phyloP scores from a whole-genome alignment of 1,140 invertebrate species.

The Ostrea edulis region DNA sequence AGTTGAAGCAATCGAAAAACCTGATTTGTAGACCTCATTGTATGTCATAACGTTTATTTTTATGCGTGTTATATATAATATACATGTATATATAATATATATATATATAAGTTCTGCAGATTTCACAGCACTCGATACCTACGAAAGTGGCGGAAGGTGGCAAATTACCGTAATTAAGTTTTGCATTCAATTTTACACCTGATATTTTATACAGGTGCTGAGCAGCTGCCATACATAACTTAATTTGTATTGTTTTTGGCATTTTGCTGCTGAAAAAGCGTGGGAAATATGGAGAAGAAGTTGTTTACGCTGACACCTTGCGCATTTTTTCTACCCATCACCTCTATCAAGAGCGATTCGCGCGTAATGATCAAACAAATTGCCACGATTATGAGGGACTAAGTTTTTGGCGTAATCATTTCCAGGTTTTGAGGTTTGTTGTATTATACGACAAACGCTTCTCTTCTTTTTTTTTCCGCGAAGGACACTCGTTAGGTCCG shows the following conservation, averaged over 20 bases:
- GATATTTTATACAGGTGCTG: background rate
- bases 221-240: background rate
- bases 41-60: no score
- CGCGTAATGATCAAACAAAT: constrained; percentile 3
- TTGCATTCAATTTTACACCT: constrained; percentile 29
- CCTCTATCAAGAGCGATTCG: background rate
- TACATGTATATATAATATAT: no score
- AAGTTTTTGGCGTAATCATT: background rate
- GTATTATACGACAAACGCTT: background rate
- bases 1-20: no score
- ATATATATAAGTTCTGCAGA: no score
- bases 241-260: background rate
- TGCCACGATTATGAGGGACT: background rate
- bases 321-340: background rate
- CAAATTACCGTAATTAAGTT: constrained; percentile 12
- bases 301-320: background rate
- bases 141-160: background rate
- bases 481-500: background rate
- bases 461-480: background rate
- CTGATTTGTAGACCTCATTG: no score
- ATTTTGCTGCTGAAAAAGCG: constrained; percentile 5
- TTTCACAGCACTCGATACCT: background rate
- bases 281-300: background rate
- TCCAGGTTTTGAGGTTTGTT: background rate
- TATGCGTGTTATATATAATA: no score